Evolutionary conservation across 1,140 invertebrate genomes (phyloP), one percentile per base, ranked within the genome.

Genomic region (Listronotus oregonensis): DNA sequence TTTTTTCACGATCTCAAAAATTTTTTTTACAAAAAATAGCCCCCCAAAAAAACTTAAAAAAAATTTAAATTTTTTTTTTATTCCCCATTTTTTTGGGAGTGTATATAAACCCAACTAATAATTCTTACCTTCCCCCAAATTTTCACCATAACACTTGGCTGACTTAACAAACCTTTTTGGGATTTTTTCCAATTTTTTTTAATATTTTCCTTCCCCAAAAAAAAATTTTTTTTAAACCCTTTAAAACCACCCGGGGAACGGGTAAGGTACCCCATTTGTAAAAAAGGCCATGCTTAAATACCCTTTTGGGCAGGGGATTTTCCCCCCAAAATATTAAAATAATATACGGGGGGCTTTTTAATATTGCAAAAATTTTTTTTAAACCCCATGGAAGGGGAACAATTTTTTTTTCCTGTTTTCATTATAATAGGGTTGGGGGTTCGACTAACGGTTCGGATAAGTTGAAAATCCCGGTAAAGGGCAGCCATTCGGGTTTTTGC

Each of bases 401-500:
- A n/a, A n/a, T n/a, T n/a, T n/a, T n/a, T 18, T 15, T 15, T 51
- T 61, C 68, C 68, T 49, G 62, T 68, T 49, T 78, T 74, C 39
- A 47, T 89, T 84, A 68, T 85, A 91, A 10, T 80, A 75, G 4
- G 86, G 85, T n/a, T 62, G 81, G 77, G 0, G 85, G 83, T 31
- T 86, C 84, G 3, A 80, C 71, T n/a, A 85, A 60, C 0, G 83
- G 83, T 21, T 84, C 82, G 32, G 82, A 80, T 51, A 97, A 83
- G 54, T 86, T 88, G 76, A 98, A 27, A 94, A 78, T 34, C 80
- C 77, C 0, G 90, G 87, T 0, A 90, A 87, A 80, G 0, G 94
- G 89, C 47, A 99, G 76, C 97, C 97, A 99, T 74, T 96, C 92
- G 0, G 93, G 88, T 72, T 99, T 94, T 92, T n/a, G 89, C 92